Percentiles rank a stretch among this genome's conserved stretches.
phyloP scores from a whole-genome alignment of 2,888 invertebrate genomes.

The Arctia plantaginis region DNA sequence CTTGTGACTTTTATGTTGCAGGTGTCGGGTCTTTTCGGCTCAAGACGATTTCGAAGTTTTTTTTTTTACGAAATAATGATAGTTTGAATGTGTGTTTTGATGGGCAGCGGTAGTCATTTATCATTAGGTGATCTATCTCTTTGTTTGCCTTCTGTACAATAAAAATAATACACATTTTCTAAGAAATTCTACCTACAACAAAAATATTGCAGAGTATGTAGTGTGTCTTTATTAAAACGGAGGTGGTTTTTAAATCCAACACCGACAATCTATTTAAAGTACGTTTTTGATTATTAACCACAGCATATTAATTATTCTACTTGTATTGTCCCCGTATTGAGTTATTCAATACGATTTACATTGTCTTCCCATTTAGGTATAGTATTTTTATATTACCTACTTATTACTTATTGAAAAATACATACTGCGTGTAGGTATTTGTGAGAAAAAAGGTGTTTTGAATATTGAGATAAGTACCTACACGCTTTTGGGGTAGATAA shows the following conservation, averaged over 20 bases:
- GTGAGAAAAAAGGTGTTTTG: background rate
- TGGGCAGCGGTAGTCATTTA: too few species aligned
- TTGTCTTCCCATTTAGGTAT: slow-evolving; percentile 47
- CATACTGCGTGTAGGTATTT: background rate
- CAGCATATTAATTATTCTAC: background rate
- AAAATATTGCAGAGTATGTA: background rate
- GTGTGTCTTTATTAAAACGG: background rate
- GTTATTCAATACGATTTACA: slow-evolving; percentile 41
- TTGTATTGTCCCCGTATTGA: slow-evolving; percentile 16
- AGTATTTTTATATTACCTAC: background rate
- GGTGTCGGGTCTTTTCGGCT: too few species aligned
- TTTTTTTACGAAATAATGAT: too few species aligned
- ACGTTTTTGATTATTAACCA: background rate
- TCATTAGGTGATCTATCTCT: too few species aligned
- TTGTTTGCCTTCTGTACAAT: background rate
- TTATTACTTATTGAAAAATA: background rate
- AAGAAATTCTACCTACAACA: background rate
- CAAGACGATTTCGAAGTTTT: too few species aligned
- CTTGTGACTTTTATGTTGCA: too few species aligned
- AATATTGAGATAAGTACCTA: too few species aligned
- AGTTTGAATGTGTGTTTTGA: too few species aligned
- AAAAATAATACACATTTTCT: background rate
- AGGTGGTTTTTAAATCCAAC: background rate
- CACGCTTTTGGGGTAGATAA: too few species aligned
- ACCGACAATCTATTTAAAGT: background rate